Evolutionary conservation across 2,797 vertebrate species (phyloP), one percentile per base, ranked within the genome.

Genomic region (Onychomys leucogaster): DNA sequence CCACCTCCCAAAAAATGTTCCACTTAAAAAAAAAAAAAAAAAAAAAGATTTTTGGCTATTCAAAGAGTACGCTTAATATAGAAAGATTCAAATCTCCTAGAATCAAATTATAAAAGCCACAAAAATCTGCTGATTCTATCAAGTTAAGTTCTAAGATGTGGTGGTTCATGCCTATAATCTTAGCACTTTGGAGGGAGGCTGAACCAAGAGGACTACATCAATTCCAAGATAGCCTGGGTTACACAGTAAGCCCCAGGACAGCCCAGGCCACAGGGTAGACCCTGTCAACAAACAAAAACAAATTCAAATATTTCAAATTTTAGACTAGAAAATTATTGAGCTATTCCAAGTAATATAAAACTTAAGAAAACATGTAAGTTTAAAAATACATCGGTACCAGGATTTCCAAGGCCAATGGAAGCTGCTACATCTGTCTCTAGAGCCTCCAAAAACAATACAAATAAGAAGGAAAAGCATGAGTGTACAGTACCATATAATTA

Each of bases 261-360:
- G 86, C 67, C 86, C 29, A 32, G 55, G 71, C 37, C 34, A 89
- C 52, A 76, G 37, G 55, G 46, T 16, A 88, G n/a, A 73, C 9
- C 34, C 67, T 73, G 9, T 32, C 69, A 73, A 73, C 67, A 73
- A 52, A 69, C 67, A 88, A 88, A 73, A 88, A 19, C n/a, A 73
- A 57, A 41, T 84, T 52, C 41, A 92, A 75, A 34, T 63, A 85
- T 57, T 75, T 89, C 67, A 69, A 46, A 92, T 61, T 92, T 91
- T 91, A 75, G 27, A 63, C 34, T 41, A 57, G 71, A 80, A 89
- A 95, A 77, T 9, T 77, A 14, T 90, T 69, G 67, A 94, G 65
- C 25, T 78, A 82, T 82, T 71, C 55, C 85, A 12, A 83, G n/a
- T 61, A 77, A 94, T 65, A 34, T 71, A 83, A 96, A 96, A 65